phyloP scores from a whole-genome alignment of 2,113 vertebrate genomes.

The Megaleporinus macrocephalus region DNA sequence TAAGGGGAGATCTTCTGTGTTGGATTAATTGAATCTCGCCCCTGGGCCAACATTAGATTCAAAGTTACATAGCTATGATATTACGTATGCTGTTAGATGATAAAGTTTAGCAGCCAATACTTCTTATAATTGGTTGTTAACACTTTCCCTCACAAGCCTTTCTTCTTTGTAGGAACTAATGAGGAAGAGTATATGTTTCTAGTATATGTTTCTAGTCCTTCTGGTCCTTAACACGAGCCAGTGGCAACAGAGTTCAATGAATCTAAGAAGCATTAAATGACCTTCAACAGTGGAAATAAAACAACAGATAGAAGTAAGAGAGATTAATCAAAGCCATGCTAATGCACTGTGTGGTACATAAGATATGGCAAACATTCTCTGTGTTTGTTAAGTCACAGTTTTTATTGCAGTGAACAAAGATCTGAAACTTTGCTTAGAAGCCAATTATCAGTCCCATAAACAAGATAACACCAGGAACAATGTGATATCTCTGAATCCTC shows the following conservation, averaged over 20 bases:
- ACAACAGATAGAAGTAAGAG: constrained; percentile 19
- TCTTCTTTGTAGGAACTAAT: constrained; percentile 41
- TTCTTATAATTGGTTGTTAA: constrained; percentile 15
- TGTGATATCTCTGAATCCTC: constrained; percentile 15
- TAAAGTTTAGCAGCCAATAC: constrained; percentile 13
- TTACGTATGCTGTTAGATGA: constrained; percentile 25
- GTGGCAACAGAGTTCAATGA: constrained; percentile 12
- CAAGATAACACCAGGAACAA: constrained; percentile 27
- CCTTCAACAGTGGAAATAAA: constrained; percentile 24
- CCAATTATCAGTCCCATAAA: constrained; percentile 43
- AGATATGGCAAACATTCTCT: constrained; percentile 2
- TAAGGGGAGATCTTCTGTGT: not conserved
- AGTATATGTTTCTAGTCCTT: constrained; percentile 29
- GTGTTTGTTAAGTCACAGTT: constrained; percentile 27
- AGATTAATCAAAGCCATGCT: constrained; percentile 48
- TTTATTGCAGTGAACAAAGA: constrained; percentile 20
- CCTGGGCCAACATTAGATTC: constrained; percentile 21
- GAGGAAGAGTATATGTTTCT: constrained; percentile 38
- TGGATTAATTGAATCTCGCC: constrained; percentile 9
- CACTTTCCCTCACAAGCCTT: not conserved
- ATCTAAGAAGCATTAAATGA: constrained; percentile 40
- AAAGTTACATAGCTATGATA: constrained; percentile 23
- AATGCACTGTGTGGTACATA: constrained; percentile 31
- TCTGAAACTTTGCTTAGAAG: constrained; percentile 30
- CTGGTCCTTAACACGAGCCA: constrained; percentile 27